Percentiles rank a stretch among this genome's conserved stretches.
Evolutionary conservation across 2,797 vertebrate genomes (phyloP).

Genomic region (Percopsis omiscomaycus): DNA sequence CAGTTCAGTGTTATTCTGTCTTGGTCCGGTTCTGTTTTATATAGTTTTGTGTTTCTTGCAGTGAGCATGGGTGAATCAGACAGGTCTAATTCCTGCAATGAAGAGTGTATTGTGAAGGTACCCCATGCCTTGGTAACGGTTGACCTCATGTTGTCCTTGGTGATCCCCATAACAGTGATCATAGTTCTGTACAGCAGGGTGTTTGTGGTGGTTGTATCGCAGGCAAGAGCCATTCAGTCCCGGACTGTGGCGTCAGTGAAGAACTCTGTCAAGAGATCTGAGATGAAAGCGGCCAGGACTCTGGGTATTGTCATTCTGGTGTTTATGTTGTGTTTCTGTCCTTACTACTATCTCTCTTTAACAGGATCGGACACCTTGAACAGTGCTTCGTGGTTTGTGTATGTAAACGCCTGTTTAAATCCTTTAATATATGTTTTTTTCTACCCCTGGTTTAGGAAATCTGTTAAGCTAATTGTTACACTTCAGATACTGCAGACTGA

Average conservation of each 20-base stretch:
- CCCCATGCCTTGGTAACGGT: neutral
- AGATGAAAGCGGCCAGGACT: constrained; percentile 60
- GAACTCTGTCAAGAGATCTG: constrained; percentile 18
- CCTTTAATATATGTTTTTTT: constrained; percentile 56
- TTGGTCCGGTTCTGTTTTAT: constrained; percentile 51
- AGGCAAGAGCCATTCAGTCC: constrained; percentile 21
- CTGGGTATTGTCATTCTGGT: constrained; percentile 47
- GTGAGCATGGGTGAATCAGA: constrained; percentile 22
- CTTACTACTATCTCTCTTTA: constrained; percentile 48
- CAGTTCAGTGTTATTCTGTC: constrained; percentile 33
- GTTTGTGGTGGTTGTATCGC: constrained; percentile 49
- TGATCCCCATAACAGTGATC: constrained; percentile 46
- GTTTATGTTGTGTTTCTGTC: constrained; percentile 58
- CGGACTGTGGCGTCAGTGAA: neutral
- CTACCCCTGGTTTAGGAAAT: too few species aligned
- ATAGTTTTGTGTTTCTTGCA: constrained; percentile 28
- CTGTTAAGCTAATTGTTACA: too few species aligned
- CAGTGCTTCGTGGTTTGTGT: constrained; percentile 38
- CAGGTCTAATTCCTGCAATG: constrained; percentile 28
- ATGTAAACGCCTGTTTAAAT: constrained; percentile 57
- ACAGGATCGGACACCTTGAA: constrained; percentile 31
- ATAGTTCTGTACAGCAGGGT: constrained; percentile 56
- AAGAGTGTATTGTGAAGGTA: constrained; percentile 53
- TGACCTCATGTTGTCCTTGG: constrained; percentile 40
- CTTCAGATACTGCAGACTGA: too few species aligned